Percentiles rank a stretch among this genome's conserved stretches.
These are phyloP conservation scores for Glyptemys insculpta DNA, from an alignment of 2,797 vertebrate species.

Conservation along the genomic window DNA sequence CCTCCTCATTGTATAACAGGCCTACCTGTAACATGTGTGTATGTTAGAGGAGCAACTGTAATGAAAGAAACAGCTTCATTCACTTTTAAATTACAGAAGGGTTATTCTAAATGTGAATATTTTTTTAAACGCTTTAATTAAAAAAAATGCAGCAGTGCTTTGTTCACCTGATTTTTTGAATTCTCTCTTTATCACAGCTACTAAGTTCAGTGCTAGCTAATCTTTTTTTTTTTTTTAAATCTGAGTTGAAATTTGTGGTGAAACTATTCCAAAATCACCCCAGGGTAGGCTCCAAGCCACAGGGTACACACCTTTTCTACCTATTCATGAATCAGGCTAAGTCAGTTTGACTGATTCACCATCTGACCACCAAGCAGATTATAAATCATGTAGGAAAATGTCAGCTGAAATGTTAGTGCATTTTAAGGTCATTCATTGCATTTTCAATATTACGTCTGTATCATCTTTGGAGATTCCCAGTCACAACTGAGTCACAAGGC, in stretches of 20 bases:
- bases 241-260: background rate
- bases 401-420: conserved; percentile 70
- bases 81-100: background rate
- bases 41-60: background rate
- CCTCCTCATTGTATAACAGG: too few species aligned
- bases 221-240: background rate
- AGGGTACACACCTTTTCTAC: conserved; percentile 60
- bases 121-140: background rate
- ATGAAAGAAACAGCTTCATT: background rate
- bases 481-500: background rate
- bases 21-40: background rate
- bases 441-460: conserved; percentile 25
- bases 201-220: background rate
- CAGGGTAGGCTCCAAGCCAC: conserved; percentile 35
- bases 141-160: background rate
- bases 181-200: conserved; percentile 25
- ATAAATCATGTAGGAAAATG: conserved; percentile 73
- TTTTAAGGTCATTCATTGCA: conserved; percentile 59
- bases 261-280: conserved; percentile 54
- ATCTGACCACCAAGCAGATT: conserved; percentile 51
- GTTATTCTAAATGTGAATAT: background rate
- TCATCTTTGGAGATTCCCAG: conserved; percentile 13
- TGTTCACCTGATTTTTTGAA: background rate
- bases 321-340: conserved; percentile 63
- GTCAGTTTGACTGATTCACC: conserved; percentile 65